These are phyloP conservation scores for Psittacara wagleri DNA, from an alignment of 2,113 vertebrate genomes.

Conservation along the genomic window DNA sequence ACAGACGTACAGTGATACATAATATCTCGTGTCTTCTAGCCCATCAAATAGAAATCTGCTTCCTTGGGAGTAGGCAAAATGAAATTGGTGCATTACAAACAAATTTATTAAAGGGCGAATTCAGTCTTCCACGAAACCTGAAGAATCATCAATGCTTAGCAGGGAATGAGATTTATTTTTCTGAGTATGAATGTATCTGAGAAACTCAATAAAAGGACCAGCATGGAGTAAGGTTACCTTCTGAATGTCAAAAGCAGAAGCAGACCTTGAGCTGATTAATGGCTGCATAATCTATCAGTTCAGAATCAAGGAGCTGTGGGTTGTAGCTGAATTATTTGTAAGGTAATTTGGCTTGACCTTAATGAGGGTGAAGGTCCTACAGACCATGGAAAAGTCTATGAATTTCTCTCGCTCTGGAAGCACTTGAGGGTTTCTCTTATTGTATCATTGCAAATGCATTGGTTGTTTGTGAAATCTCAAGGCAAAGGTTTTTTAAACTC, in stretches of 20 bases:
- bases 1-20: not conserved
- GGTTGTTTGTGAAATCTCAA: not conserved
- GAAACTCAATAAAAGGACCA: not conserved
- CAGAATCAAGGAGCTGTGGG: not conserved
- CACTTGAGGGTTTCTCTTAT: not conserved
- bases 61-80: constrained; percentile 25
- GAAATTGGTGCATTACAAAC: constrained; percentile 33
- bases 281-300: constrained; percentile 31
- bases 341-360: constrained; percentile 54
- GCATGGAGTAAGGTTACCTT: not conserved
- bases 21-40: not conserved
- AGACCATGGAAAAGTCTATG: constrained; percentile 16
- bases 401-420: constrained; percentile 27
- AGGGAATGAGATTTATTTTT: not conserved
- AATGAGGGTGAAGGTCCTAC: constrained; percentile 15
- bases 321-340: constrained; percentile 47
- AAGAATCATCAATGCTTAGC: constrained; percentile 4
- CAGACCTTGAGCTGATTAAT: constrained; percentile 42
- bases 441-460: not conserved
- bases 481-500: not conserved
- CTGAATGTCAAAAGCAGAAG: constrained; percentile 43
- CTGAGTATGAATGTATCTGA: not conserved
- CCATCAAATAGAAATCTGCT: constrained; percentile 37
- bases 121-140: not conserved
- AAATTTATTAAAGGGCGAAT: constrained; percentile 37